A percentile compares a stretch with the other conserved stretches of the same genome.
Evolutionary conservation across 2,113 vertebrate genomes (phyloP).

Genomic region (Tauraco erythrolophus): DNA sequence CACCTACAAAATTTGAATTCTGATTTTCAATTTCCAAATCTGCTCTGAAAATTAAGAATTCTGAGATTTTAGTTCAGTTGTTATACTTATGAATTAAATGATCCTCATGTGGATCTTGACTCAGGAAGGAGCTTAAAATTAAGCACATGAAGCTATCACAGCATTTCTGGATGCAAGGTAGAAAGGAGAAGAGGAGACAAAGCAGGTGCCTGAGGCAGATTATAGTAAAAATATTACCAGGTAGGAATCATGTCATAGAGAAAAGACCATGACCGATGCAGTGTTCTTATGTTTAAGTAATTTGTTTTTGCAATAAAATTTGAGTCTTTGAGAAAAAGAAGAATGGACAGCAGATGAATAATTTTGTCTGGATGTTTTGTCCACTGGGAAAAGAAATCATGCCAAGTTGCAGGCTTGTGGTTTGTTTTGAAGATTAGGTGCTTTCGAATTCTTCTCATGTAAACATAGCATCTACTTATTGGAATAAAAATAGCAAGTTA

Average conservation of each 20-base stretch:
- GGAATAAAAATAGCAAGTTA: conserved; percentile 25
- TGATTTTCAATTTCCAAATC: neutral
- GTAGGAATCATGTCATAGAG: neutral
- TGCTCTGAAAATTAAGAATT: neutral
- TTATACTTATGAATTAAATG: neutral
- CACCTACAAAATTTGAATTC: neutral
- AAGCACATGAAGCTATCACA: neutral
- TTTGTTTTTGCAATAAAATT: neutral
- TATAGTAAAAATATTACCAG: neutral
- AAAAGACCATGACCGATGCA: neutral
- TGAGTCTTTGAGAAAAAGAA: neutral
- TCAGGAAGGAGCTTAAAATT: neutral
- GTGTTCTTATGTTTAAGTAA: neutral
- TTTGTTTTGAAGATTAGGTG: neutral
- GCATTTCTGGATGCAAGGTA: neutral
- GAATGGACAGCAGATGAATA: neutral
- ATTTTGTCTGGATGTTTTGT: neutral
- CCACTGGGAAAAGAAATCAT: neutral
- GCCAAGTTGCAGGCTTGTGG: neutral
- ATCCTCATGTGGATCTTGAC: neutral
- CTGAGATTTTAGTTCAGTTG: neutral
- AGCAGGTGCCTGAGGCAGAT: neutral
- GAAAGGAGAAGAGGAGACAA: neutral
- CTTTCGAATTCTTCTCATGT: conserved; percentile 3
- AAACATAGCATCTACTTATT: neutral